Evolutionary conservation across 1,140 invertebrate genomes (phyloP).

Genomic region (Aphis gossypii): DNA sequence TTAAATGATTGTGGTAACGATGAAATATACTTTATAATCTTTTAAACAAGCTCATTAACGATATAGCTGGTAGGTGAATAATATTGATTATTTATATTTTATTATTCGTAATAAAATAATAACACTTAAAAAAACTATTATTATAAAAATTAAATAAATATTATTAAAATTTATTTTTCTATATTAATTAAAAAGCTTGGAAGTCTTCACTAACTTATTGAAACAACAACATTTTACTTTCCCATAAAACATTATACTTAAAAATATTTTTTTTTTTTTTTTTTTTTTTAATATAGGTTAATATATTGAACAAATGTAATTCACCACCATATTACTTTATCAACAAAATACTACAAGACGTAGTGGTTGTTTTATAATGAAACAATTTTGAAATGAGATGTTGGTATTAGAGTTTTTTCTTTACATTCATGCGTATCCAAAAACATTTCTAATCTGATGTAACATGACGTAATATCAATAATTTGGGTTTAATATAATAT

Average conservation of each 20-base stretch:
- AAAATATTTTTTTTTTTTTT: no score
- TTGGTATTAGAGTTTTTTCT: not conserved
- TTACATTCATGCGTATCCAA: not conserved
- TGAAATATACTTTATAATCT: not conserved
- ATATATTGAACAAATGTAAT: not conserved
- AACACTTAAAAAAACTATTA: not conserved
- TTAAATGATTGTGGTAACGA: conserved; percentile 17
- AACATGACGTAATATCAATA: not conserved
- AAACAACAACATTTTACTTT: not conserved
- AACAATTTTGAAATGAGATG: not conserved
- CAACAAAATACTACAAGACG: not conserved
- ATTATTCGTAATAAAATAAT: not conserved
- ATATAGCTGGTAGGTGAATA: not conserved
- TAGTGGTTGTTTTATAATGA: not conserved
- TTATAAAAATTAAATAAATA: not conserved
- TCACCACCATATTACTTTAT: not conserved
- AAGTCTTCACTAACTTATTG: not conserved
- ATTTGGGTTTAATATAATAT: not conserved
- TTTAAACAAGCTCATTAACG: not conserved
- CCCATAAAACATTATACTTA: not conserved
- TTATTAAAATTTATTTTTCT: not conserved
- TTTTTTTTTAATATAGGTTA: not conserved
- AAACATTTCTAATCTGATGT: not conserved
- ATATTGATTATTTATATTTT: not conserved
- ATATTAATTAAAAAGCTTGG: not conserved